Evolutionary conservation across 2,888 invertebrate genomes (phyloP).

Genomic region (Drosophila hamatofila): DNA sequence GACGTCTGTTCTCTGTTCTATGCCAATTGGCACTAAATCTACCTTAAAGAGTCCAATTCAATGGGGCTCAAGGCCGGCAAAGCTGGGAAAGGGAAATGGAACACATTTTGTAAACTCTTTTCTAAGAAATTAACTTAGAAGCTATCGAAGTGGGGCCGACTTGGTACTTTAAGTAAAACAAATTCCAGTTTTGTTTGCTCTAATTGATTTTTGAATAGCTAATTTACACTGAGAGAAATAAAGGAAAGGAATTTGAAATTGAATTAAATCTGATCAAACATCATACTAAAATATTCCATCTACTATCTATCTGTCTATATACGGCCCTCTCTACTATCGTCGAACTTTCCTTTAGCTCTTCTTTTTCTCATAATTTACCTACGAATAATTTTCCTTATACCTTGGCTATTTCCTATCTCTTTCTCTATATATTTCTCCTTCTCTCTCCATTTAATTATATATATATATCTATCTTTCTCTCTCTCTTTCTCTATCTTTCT

Average conservation of each 20-base stretch:
- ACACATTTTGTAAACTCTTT: background rate
- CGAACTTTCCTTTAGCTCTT: too few relatives aligned
- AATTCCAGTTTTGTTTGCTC: background rate
- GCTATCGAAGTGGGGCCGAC: background rate
- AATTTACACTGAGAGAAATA: background rate
- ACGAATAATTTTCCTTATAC: too few relatives aligned
- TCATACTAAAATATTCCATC: too few relatives aligned
- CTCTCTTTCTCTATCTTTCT: too few relatives aligned
- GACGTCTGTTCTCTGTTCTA: constrained; percentile 13
- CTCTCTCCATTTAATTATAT: too few relatives aligned
- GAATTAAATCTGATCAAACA: too few relatives aligned
- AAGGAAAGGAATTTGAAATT: background rate
- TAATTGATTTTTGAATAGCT: background rate
- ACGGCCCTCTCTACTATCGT: background rate
- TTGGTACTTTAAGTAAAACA: background rate
- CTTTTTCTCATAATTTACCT: too few relatives aligned
- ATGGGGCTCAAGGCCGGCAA: background rate
- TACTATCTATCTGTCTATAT: too few relatives aligned
- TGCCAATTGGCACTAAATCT: constrained; percentile 10
- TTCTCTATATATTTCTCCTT: background rate
- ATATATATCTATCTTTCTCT: too few relatives aligned
- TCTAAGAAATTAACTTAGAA: background rate
- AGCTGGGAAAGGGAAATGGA: background rate
- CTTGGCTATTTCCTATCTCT: too few relatives aligned
- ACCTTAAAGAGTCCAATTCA: background rate